Base-by-base conservation (phyloP, 2,113 vertebrate species). In the Silurus meridionalis region DNA sequence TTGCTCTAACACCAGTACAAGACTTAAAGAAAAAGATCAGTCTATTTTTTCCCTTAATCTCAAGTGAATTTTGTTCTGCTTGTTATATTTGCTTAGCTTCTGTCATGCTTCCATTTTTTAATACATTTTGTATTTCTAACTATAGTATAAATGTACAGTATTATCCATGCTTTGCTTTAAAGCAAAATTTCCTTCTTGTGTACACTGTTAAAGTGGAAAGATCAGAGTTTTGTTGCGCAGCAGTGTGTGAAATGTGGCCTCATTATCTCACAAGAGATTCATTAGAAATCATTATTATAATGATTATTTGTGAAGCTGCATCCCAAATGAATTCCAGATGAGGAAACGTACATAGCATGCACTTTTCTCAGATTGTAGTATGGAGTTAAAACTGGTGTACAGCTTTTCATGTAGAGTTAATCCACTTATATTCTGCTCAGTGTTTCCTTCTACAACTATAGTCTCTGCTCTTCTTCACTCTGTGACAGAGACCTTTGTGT, bases 221-320 rank as follows among this genome's bases (percentile, higher is more conserved):
- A n/a, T 74, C 25, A 23, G 14, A 48, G 28, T 60, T 55, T 61
- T 83, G 10, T 48, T 8, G 28, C 7, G 11, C 25, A 13, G 55
- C 50, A 21, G 64, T 21, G 66, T 19, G 4, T 58, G 23, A 55
- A 83, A 74, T 74, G 37, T 28, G 17, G 52, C 82, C 28, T 55
- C 64, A 48, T 74, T 19, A 60, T 53, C 69, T 50, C 71, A 60
- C 23, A 19, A 9, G 21, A 25, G 71, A 61, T 84, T 60, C 60
- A 60, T 84, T 15, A 60, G 25, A 75, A 74, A 75, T 25, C 83
- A 84, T 77, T 63, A 60, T 75, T 57, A 77, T 17, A 75, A 11
- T 50, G 19, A 19, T 13, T 64, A 17, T 64, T 84, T 63, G 37
- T 64, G n/a, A 77, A 52, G 71, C 37, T 25, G 6, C 69, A 75